A percentile compares a stretch with the other conserved stretches of the same genome.
Evolutionary conservation across 2,888 invertebrate genomes (phyloP).

Genomic region (Phengaris arion): DNA sequence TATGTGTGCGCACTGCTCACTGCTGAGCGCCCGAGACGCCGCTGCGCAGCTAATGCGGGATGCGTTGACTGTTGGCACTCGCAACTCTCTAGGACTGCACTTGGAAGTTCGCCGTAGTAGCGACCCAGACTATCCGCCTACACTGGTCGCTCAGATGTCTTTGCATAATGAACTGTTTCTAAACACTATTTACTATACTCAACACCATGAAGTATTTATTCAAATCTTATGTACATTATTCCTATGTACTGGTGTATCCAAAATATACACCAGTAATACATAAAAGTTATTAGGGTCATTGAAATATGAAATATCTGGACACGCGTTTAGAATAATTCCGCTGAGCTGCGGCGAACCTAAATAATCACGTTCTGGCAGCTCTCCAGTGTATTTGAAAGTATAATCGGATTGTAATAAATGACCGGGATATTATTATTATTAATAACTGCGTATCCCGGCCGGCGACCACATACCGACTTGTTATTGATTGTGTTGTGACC

Average conservation of each 20-base stretch:
- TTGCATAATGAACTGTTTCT: not conserved
- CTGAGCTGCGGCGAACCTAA: not conserved
- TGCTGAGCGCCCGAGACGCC: not conserved
- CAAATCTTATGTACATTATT: not conserved
- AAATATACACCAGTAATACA: not conserved
- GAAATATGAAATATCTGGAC: conserved; percentile 19
- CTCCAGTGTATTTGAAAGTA: conserved; percentile 14
- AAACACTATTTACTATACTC: not conserved
- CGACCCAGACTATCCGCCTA: not conserved
- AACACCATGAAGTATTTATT: not conserved
- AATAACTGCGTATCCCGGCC: not conserved
- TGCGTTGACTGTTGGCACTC: not conserved
- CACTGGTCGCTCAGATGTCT: not conserved
- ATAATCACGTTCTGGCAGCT: conserved; percentile 12
- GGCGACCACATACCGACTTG: not conserved
- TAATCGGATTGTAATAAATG: conserved; percentile 16
- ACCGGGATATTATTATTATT: conserved; percentile 19
- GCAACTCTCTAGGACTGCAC: not conserved
- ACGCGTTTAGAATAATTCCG: conserved; percentile 2
- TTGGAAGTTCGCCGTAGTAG: not conserved
- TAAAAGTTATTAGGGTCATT: conserved; percentile 15
- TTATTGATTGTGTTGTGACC: too few relatives aligned
- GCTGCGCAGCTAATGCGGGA: conserved; percentile 3
- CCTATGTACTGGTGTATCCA: not conserved
- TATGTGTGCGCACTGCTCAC: not conserved